phyloP scores from a whole-genome alignment of 2,888 invertebrate genomes.

The Papilio elwesi region DNA sequence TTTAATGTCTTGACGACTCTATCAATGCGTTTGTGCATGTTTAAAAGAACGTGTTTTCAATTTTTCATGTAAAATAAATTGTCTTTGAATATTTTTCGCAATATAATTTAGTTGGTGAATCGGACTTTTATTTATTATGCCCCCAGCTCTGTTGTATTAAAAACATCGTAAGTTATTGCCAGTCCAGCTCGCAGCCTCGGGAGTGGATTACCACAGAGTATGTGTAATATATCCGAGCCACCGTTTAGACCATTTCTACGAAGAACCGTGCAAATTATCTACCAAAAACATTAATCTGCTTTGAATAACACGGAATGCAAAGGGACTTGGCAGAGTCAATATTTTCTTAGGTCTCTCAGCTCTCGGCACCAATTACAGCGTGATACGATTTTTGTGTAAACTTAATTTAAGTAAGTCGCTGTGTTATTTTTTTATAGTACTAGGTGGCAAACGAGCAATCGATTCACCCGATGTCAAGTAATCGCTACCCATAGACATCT shows the following conservation, averaged over 20 bases:
- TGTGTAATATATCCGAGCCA: conserved; percentile 68
- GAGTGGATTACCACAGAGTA: conserved; percentile 65
- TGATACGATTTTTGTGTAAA: conserved; percentile 80
- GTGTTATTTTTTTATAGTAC: too few species aligned
- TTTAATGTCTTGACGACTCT: too few species aligned
- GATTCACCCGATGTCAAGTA: too few species aligned
- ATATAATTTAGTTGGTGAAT: too few species aligned
- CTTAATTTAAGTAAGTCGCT: conserved; percentile 67
- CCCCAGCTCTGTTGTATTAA: too few species aligned
- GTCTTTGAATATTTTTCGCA: too few species aligned
- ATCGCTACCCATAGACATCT: too few species aligned
- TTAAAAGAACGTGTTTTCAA: too few species aligned
- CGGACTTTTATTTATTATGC: too few species aligned
- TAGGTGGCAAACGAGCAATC: too few species aligned
- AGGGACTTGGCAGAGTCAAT: conserved; percentile 73
- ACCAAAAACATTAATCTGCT: conserved; percentile 83
- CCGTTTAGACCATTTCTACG: conserved; percentile 81
- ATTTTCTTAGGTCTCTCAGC: conserved; percentile 79
- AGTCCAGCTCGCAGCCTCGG: conserved; percentile 43
- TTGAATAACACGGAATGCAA: conserved; percentile 81
- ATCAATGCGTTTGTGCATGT: too few species aligned
- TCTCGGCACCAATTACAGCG: conserved; percentile 79
- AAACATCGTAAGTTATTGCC: conserved; percentile 47
- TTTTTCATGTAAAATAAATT: too few species aligned
- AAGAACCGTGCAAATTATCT: conserved; percentile 78